Evolutionary conservation across 1,140 invertebrate species (phyloP), one percentile per base, ranked within the genome.

Genomic region (Reticulitermes speratus): DNA sequence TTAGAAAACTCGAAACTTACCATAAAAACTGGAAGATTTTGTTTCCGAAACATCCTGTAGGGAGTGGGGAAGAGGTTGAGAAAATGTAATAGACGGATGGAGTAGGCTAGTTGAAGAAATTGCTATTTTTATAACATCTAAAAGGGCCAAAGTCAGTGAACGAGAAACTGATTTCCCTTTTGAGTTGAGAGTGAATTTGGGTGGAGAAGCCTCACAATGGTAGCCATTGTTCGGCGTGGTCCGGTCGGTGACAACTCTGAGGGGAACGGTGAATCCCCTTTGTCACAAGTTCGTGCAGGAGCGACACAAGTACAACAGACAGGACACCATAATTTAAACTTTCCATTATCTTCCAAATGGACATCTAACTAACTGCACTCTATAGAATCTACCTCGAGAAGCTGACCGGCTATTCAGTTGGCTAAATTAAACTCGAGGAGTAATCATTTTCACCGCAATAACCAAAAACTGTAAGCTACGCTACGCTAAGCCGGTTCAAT

Each of bases 111-210:
- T 75, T 75, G 65, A 75, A 75, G 65, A 75, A 75, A 75, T 30
- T 75, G 65, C 65, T 75, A 75, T 75, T 75, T 75, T 75, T 75
- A 75, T 75, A 75, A 75, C 83, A 52, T 84, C 48, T 25, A 44
- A 84, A 84, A 84, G 83, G 83, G 83, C 44, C 32, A 84, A 52
- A 84, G 83, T 84, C 83, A 84, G 83, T 75, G 65, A 75, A 75
- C 65, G 65, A 30, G 65, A 75, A 75, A 84, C 83, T 44, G 83
- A 84, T 84, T 84, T 84, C 83, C 83, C 83, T 84, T 84, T 84
- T 84, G 83, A 84, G 83, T 44, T 44, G 83, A 44, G 44, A 84
- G 83, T 44, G 83, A 84, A 52, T 84, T 84, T 84, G 83, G 32
- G 44, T 44, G 44, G 83, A 84, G 83, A 44, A 8, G 44, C n/a